These are phyloP conservation scores for Abrostola tripartita DNA, from an alignment of 2,888 invertebrate species.

Conservation along the genomic window DNA sequence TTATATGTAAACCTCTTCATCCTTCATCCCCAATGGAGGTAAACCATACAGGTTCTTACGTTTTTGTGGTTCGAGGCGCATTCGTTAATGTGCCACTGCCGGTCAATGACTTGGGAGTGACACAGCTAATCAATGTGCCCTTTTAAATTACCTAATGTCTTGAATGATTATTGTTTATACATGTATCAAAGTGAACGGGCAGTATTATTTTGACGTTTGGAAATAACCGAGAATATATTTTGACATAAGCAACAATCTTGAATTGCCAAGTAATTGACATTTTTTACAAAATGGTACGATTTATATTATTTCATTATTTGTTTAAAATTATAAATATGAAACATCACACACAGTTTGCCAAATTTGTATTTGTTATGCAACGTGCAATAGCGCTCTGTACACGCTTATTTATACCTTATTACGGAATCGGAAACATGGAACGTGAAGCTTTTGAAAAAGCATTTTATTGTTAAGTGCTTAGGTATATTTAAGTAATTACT, in stretches of 20 bases:
- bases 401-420: not conserved
- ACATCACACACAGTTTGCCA: not conserved
- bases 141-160: not conserved
- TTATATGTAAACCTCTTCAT: not conserved
- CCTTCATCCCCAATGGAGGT: constrained; percentile 32
- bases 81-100: constrained; percentile 5
- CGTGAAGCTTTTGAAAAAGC: not conserved
- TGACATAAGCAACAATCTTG: not conserved
- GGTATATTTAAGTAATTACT: not conserved
- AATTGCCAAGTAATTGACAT: not conserved
- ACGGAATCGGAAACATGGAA: not conserved
- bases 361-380: not conserved
- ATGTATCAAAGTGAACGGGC: not conserved
- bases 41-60: constrained; percentile 6
- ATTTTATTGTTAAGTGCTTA: not conserved
- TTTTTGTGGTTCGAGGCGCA: not conserved
- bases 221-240: not conserved
- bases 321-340: too few relatives aligned
- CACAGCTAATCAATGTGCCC: constrained; percentile 9
- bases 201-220: constrained; percentile 15
- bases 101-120: not conserved
- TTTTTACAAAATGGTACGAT: not conserved
- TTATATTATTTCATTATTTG: not conserved
- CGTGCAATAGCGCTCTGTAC: not conserved
- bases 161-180: too few relatives aligned